Evolutionary conservation across 2,113 vertebrate genomes (phyloP).

Genomic region (Motacilla alba): DNA sequence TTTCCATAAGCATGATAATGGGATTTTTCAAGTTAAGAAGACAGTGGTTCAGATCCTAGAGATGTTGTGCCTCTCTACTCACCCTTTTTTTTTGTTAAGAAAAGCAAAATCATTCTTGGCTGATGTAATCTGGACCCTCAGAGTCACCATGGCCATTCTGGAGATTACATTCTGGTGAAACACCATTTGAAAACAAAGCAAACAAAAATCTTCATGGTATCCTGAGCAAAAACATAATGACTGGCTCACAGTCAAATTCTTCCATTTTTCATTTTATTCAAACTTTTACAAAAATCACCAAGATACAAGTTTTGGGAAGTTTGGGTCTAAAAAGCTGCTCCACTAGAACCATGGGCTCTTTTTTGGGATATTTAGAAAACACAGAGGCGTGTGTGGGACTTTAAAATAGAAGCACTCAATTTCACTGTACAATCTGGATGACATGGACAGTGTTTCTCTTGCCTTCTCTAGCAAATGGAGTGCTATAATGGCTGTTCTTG

Average conservation of each 20-base stretch:
- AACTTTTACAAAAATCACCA: not conserved
- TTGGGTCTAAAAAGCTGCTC: not conserved
- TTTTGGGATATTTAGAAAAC: not conserved
- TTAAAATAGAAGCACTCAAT: not conserved
- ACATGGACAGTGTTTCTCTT: not conserved
- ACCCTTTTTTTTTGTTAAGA: not conserved
- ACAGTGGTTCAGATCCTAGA: not conserved
- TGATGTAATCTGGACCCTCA: not conserved
- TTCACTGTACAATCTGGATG: fast-evolving
- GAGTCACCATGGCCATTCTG: not conserved
- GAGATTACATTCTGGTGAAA: not conserved
- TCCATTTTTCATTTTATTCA: not conserved
- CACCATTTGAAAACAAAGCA: not conserved
- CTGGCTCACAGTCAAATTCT: not conserved
- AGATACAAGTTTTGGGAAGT: not conserved
- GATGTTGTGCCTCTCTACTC: not conserved
- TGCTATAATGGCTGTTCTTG: not conserved
- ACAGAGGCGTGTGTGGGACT: fast-evolving
- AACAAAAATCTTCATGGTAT: not conserved
- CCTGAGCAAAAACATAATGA: not conserved
- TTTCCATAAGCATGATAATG: not conserved
- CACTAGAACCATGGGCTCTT: not conserved
- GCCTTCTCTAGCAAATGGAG: not conserved
- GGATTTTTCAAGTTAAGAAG: not conserved
- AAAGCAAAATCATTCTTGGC: not conserved